Evolutionary conservation across 2,888 invertebrate species (phyloP), one percentile per base, ranked within the genome.

Genomic region (Tolmerus cingulatus): DNA sequence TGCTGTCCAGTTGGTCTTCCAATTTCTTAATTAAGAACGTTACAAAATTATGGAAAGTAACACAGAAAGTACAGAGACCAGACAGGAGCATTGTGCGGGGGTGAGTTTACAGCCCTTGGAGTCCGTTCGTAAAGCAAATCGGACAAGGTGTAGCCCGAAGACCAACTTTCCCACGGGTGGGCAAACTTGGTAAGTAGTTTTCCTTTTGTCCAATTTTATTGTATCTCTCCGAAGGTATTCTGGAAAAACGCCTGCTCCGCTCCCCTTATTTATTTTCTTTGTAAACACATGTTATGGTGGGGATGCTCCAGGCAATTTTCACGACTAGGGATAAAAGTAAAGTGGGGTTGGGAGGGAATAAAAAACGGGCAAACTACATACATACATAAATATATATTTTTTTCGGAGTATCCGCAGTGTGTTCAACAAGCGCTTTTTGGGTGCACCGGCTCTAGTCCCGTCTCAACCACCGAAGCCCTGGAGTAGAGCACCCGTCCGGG

Each of bases 161-260:
- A 79, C 79, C 5, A 79, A 79, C 79, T 79, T 79, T 51, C 79
- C 79, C 79, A 79, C 79, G 51, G 51, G 14, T 51, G 51, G 43
- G 79, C 79, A 79, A 79, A 79, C 79, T 79, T 79, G 79, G 30
- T 79, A 79, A 79, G 79, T 79, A 79, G 51, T 79, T 79, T 79
- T 79, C 30, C 55, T 51, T 79, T 79, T 79, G 79, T 79, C 51
- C 79, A 79, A 51, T 79, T 79, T 79, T 79, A 79, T 79, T 79
- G 79, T 79, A 79, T 79, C 79, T 79, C 43, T 79, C 30, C 51
- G 8, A 79, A 79, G 79, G 79, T 46, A 79, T 55, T 51, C 43
- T 51, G 51, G 12, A 46, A 46, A 51, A 16, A 79, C 27, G 27
- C 79, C 79, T 23, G 46, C 79, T 79, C 51, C 19, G 46, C 51